Base-by-base conservation (phyloP, 1,140 invertebrate genomes). In the Cheumatopsyche charites region DNA sequence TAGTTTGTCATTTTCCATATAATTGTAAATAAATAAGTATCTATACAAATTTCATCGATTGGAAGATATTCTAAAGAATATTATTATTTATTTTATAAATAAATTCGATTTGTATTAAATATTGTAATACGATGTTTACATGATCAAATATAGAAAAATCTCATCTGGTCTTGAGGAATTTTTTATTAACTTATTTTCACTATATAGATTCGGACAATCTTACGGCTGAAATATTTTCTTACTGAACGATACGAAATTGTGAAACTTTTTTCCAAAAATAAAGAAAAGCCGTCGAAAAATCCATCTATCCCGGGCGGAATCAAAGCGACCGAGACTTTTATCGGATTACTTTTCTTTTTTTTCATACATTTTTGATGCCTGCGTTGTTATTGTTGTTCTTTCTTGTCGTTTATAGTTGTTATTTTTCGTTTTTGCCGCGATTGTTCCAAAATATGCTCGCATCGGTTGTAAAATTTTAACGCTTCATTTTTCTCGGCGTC, bases 341-440 rank as follows among this genome's bases (percentile, higher is more conserved):
- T 58, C 23, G 55, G 55, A 25, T 58, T 58, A 25, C 55, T 58
- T 58, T 58, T 25, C 17, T 58, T 58, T 17, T 58, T 58, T 21
- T 23, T 7, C 13, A 23, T 21, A 36, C 25, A 25, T 21, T 58
- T n/a, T n/a, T n/a, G n/a, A n/a, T n/a, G n/a, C n/a, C n/a, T n/a
- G n/a, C n/a, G n/a, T n/a, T 58, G 21, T 25, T 58, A 23, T 58
- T 58, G 25, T 58, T 58, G 17, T 58, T 58, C 13, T 15, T 58
- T 58, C 29, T 58, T 26, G 23, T 23, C 23, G 55, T 21, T 58
- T 58, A 58, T 58, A 25, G 21, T 58, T 58, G 55, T 58, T 58
- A 58, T 58, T 58, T 58, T 58, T 58, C 47, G 47, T 58, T 58
- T n/a, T 58, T n/a, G 23, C 55, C 55, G 55, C 55, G 12, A 58